Conservation (phyloP, 1,140 invertebrate genomes). For the Hesperophylax magnus region DNA sequence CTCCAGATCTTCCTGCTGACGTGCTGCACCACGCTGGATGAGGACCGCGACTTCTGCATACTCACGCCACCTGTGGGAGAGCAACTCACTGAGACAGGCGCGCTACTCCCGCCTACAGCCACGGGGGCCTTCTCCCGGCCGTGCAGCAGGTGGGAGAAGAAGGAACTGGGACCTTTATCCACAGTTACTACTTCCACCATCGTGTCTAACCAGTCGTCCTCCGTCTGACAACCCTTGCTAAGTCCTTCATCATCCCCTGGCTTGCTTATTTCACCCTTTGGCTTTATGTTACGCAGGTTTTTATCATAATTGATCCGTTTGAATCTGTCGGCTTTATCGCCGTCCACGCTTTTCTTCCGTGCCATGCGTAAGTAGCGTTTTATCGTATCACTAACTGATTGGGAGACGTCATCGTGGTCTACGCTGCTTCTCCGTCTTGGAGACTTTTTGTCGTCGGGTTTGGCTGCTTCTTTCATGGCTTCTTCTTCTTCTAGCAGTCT, state of each 20-base stretch:
- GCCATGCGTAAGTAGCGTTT: slow-evolving; percentile 88
- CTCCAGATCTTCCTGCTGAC: slow-evolving; percentile 88
- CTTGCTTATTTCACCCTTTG: slow-evolving; percentile 81
- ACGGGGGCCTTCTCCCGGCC: slow-evolving; percentile 65
- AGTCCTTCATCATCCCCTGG: slow-evolving; percentile 81
- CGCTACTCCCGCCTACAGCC: slow-evolving; percentile 61
- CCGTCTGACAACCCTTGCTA: slow-evolving; percentile 81
- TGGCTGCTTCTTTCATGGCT: slow-evolving; percentile 58
- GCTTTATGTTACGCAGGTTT: slow-evolving; percentile 86
- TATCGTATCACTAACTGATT: slow-evolving; percentile 88
- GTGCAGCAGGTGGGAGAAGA: slow-evolving; percentile 57
- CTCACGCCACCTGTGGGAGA: slow-evolving; percentile 74
- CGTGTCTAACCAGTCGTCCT: slow-evolving; percentile 78
- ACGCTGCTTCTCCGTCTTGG: slow-evolving; percentile 78
- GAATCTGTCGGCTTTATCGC: slow-evolving; percentile 85
- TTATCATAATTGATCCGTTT: slow-evolving; percentile 91
- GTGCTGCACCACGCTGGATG: slow-evolving; percentile 87
- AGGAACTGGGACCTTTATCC: slow-evolving; percentile 60
- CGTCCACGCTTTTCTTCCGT: slow-evolving; percentile 85
- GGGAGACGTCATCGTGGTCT: slow-evolving; percentile 86
- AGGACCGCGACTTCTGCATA: slow-evolving; percentile 91
- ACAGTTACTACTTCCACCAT: slow-evolving; percentile 63
- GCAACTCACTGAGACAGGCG: slow-evolving; percentile 75
- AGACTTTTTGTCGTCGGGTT: slow-evolving; percentile 60
- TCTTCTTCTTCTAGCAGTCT: slow-evolving; percentile 61